Evolutionary conservation across 2,888 invertebrate species (phyloP).

Genomic region (Nemapogon koenigi): DNA sequence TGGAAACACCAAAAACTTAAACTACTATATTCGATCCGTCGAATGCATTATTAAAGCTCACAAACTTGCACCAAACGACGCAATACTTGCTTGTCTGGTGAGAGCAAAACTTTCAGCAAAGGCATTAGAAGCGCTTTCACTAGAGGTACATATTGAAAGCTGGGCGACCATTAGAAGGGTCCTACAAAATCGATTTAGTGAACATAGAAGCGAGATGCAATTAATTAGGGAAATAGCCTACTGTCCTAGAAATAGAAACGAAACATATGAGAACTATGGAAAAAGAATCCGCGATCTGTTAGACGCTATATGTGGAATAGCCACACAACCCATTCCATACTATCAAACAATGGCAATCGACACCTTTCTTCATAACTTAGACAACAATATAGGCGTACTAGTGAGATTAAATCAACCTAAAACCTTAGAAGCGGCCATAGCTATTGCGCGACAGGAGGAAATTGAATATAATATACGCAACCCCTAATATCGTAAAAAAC

Average conservation of each 20-base stretch:
- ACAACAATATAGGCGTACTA: background rate
- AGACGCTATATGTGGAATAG: conserved; percentile 1
- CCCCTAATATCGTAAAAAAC: too few relatives aligned
- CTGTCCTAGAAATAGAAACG: background rate
- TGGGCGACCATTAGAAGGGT: background rate
- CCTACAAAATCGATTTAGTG: background rate
- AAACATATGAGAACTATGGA: background rate
- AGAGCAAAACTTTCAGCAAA: background rate
- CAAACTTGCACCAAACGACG: background rate
- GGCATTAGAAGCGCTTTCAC: conserved; percentile 1
- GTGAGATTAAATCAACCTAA: background rate
- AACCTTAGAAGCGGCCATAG: background rate
- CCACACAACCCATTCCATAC: background rate
- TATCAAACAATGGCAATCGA: conserved; percentile 2
- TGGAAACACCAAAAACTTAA: conserved; percentile 6
- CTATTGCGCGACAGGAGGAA: conserved; percentile 1
- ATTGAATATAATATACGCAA: background rate
- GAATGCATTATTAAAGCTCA: background rate
- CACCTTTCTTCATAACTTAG: conserved; percentile 1
- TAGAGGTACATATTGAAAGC: background rate
- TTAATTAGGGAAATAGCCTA: background rate
- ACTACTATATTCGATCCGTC: conserved; percentile 2
- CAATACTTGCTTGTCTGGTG: background rate
- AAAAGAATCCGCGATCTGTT: background rate
- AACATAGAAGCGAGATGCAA: conserved; percentile 2